These are phyloP conservation scores for Staurois parvus DNA, from an alignment of 2,797 vertebrate species.

Conservation along the genomic window DNA sequence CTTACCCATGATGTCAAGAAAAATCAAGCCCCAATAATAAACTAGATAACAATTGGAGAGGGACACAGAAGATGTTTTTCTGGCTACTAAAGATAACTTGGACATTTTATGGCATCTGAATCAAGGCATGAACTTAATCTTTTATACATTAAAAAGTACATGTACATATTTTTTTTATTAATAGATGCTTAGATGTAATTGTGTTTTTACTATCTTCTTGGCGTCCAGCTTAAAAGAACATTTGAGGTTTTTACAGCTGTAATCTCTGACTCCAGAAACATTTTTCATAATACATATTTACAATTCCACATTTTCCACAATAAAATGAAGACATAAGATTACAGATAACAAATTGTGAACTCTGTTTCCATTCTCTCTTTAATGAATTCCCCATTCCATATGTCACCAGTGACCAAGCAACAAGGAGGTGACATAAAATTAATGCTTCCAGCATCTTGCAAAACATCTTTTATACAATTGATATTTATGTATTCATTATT, in stretches of 20 bases:
- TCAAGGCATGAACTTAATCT: too few relatives aligned
- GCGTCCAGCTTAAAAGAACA: background rate
- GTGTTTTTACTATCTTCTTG: too few relatives aligned
- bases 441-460: conserved; percentile 24
- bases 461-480: conserved; percentile 29
- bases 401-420: conserved; percentile 23
- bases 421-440: conserved; percentile 6
- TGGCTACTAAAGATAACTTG: too few relatives aligned
- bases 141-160: too few relatives aligned
- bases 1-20: too few relatives aligned
- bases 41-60: too few relatives aligned
- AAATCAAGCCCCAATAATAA: too few relatives aligned
- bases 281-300: background rate
- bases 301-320: background rate
- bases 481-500: conserved; percentile 48
- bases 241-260: background rate
- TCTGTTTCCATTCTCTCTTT: conserved; percentile 9
- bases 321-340: conserved; percentile 36
- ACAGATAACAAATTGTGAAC: conserved; percentile 42
- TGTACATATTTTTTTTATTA: too few relatives aligned
- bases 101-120: too few relatives aligned
- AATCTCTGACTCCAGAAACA: background rate
- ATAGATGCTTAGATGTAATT: background rate
- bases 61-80: too few relatives aligned
- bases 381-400: conserved; percentile 8